Base-by-base conservation (phyloP, 2,113 vertebrate species). In the Gymnobelideus leadbeateri region DNA sequence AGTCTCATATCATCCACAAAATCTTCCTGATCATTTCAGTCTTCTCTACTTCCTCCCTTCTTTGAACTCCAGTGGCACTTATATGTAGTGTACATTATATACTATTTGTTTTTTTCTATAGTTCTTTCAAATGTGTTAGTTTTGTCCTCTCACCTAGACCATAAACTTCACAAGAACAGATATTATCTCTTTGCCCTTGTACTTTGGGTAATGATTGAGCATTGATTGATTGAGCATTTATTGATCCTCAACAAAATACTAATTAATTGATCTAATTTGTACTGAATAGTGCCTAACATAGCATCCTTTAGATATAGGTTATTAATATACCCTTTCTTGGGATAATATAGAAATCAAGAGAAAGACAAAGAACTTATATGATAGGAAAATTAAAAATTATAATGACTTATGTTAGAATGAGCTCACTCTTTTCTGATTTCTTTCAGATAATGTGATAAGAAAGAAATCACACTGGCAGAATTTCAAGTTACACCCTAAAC, bases 401-500 rank as follows among this genome's bases (percentile, higher is more conserved):
- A 96, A 77, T 52, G 46, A 53, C 89, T 97, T 54, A n/a, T 91
- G 3, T 93, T 94, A 93, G 52, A 49, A 93, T 94, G 95, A 97
- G 96, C 96, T 97, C 96, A 96, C 8, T 2, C 92, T 92, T 55
- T 89, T 96, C 96, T 96, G 96, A 96, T 96, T 97, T 95, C 94
- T 90, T 97, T 89, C 94, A 14, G 77, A 97, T 96, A 96, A 61
- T 84, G 49, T 96, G 97, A 97, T 97, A 96, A 98, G 95, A 91
- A 37, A 90, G 90, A 31, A 93, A 91, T 90, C 26, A 50, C 23
- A 95, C 95, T 94, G 95, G 96, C 96, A 96, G 96, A 77, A 96
- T 96, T 97, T 97, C 96, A 97, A 96, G 96, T 95, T 95, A 96
- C 96, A 97, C 96, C 96, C 96, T 49, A 96, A 96, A 96, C 96